A percentile compares a stretch with the other conserved stretches of the same genome.
Evolutionary conservation across 2,888 invertebrate species (phyloP).

Genomic region (Seladonia tumulorum): DNA sequence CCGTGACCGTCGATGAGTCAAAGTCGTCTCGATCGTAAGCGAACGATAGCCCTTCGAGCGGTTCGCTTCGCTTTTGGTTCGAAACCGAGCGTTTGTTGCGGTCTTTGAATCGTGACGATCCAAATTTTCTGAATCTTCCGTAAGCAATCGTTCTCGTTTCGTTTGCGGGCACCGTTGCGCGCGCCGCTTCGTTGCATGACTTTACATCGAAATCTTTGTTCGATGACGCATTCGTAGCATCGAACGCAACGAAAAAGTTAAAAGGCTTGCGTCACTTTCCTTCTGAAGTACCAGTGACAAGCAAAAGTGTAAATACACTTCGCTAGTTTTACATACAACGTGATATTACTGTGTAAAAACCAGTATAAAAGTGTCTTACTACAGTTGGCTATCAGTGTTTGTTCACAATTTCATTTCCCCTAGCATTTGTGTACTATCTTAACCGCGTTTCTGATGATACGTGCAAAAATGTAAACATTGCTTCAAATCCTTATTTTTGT

Average conservation of each 20-base stretch:
- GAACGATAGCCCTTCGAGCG: background rate
- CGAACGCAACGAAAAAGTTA: background rate
- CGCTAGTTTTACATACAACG: too few relatives aligned
- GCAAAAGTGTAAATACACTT: too few relatives aligned
- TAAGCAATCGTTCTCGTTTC: background rate
- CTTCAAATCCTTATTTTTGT: too few relatives aligned
- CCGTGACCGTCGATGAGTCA: conserved; percentile 1
- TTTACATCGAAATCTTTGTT: background rate
- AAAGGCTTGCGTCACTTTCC: background rate
- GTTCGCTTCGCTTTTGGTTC: background rate
- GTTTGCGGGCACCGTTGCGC: background rate
- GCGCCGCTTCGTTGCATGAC: background rate
- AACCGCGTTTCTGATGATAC: too few relatives aligned
- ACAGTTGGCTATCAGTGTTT: too few relatives aligned
- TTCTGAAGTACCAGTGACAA: too few relatives aligned
- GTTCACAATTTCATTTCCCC: too few relatives aligned
- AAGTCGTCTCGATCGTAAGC: background rate
- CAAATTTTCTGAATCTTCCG: background rate
- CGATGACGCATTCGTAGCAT: background rate
- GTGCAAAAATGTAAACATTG: too few relatives aligned
- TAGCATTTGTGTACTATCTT: too few relatives aligned
- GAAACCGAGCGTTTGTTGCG: background rate
- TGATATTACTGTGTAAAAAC: too few relatives aligned
- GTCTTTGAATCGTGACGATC: background rate
- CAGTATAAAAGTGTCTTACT: too few relatives aligned